These are phyloP conservation scores for Rousettus madagascariensis DNA, from an alignment of 2,797 vertebrate genomes.

Conservation along the genomic window DNA sequence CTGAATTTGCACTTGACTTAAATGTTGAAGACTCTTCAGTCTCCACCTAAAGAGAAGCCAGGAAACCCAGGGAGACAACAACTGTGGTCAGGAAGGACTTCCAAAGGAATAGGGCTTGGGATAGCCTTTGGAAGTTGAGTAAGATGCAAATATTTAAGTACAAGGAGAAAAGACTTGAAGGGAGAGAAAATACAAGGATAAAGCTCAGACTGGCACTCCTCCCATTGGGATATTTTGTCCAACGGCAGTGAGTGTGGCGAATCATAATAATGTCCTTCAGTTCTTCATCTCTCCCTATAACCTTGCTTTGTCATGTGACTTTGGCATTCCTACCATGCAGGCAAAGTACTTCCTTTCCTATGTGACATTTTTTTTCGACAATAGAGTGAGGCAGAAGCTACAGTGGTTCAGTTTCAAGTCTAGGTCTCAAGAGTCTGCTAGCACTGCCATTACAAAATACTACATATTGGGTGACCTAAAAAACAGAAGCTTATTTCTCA, in stretches of 20 bases:
- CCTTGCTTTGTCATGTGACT: not conserved
- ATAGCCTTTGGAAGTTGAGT: no score
- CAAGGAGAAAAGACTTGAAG: not conserved
- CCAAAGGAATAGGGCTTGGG: not conserved
- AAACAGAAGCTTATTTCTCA: not conserved
- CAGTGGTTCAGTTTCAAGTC: fast-evolving
- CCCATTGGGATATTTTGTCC: not conserved
- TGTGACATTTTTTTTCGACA: not conserved
- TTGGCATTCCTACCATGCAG: not conserved
- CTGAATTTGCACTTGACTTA: not conserved
- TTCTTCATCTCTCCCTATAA: not conserved
- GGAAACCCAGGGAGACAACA: fast-evolving
- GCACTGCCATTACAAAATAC: not conserved
- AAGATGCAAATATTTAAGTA: not conserved
- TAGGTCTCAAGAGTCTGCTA: not conserved
- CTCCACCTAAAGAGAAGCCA: not conserved
- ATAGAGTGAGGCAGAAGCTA: not conserved
- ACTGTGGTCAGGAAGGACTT: not conserved
- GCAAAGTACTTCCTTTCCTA: not conserved
- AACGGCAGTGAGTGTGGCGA: not conserved
- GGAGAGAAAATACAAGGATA: not conserved
- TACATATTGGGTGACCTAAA: not conserved
- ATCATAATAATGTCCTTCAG: not conserved
- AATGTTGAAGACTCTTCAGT: not conserved
- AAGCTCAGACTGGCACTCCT: not conserved